phyloP scores from a whole-genome alignment of 2,888 invertebrate genomes.

The Lysandra coridon region DNA sequence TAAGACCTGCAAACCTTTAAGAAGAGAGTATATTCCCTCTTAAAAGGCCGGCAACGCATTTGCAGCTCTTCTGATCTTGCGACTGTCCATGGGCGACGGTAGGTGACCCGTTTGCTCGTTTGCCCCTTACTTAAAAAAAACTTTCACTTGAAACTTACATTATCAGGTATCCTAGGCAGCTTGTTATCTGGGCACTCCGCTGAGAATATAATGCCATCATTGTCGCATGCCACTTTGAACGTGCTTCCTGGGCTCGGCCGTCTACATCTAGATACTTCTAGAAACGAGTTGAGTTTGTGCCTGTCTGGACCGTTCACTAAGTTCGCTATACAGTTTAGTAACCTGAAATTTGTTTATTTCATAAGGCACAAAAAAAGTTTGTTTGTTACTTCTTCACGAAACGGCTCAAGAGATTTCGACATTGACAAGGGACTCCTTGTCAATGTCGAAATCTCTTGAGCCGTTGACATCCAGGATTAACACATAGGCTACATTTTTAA shows the following conservation, averaged over 20 bases:
- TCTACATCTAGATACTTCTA: constrained; percentile 66
- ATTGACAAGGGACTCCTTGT: too few species aligned
- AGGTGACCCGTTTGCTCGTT: too few species aligned
- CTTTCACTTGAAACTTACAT: constrained; percentile 83
- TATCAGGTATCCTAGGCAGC: constrained; percentile 96
- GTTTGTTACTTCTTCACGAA: neutral
- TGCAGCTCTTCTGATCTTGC: too few species aligned
- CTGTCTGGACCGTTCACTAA: constrained; percentile 80
- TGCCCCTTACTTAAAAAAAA: too few species aligned
- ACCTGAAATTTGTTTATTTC: constrained; percentile 67
- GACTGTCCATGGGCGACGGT: too few species aligned
- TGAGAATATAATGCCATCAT: constrained; percentile 67
- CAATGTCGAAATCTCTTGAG: too few species aligned
- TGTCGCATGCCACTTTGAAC: constrained; percentile 63
- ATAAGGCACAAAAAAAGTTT: neutral
- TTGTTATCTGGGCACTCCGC: constrained; percentile 90
- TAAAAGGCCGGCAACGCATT: too few species aligned
- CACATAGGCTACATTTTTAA: too few species aligned
- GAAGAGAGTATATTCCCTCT: too few species aligned
- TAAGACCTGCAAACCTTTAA: too few species aligned
- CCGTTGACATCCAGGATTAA: too few species aligned
- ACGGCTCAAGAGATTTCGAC: neutral
- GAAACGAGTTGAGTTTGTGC: constrained; percentile 61
- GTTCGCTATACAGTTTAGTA: constrained; percentile 91
- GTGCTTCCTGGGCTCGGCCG: constrained; percentile 70